Base-by-base conservation (phyloP, 2,797 vertebrate species). In the Premnoplex brunnescens region DNA sequence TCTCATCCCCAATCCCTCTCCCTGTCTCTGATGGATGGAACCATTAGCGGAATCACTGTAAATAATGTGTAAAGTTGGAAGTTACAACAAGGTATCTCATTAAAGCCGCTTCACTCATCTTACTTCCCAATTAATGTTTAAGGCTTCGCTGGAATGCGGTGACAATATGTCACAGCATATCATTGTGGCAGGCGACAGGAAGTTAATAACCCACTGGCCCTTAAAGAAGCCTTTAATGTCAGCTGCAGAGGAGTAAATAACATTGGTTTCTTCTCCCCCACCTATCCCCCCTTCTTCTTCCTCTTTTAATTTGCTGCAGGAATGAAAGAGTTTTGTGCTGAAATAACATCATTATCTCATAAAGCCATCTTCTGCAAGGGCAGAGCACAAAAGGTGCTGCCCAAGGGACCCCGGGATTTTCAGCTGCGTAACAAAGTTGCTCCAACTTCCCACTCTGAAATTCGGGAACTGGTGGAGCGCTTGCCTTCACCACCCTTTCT, bases 81-180 rank as follows among this genome's bases (percentile, higher is more conserved):
- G 97, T 97, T 98, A 98, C 98, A 98, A 98, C 98, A 97, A 97
- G 98, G 98, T 97, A 97, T 98, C 98, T 98, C 98, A 98, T 98
- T 98, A 98, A 98, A 98, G 96, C 87, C 20, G 93, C 97, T 97
- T 97, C 88, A 97, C 97, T 98, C 97, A 96, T 98, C 97, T 98
- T 97, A 97, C 97, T 98, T 98, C 96, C 98, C 98, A 98, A 98
- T 98, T 98, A 98, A 98, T 97, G 98, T 97, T 97, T 97, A 97
- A 98, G 97, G 97, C 97, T 97, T 94, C 92, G 52, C 95, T 96
- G 81, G 95, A 93, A 97, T 66, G 66, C 46, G 41, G 96, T 98
- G 97, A 98, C 97, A 97, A 97, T 97, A 97, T 87, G 95, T 97
- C 97, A 97, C 93, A 97, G 96, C 96, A 95, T 95, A 96, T 97